phyloP scores from a whole-genome alignment of 2,797 vertebrate species.

The Esox lucius region DNA sequence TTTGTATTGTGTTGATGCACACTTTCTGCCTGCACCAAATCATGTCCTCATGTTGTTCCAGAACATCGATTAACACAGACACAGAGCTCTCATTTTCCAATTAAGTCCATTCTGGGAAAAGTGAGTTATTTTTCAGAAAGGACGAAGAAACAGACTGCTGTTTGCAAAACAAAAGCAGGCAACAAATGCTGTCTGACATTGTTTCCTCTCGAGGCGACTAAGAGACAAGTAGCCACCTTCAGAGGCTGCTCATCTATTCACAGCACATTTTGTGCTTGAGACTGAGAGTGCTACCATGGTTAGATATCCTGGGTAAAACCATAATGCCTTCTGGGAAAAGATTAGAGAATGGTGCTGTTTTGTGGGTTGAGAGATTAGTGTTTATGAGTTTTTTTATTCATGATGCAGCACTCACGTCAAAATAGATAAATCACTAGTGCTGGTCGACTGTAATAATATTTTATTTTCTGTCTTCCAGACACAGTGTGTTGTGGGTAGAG shows the following conservation, averaged over 20 bases:
- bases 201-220: background rate
- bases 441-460: too few species aligned
- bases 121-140: slow-evolving; percentile 11
- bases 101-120: background rate
- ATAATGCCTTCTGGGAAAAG: background rate
- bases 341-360: background rate
- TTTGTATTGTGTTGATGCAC: background rate
- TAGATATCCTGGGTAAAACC: background rate
- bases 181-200: background rate
- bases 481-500: too few species aligned
- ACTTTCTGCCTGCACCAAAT: background rate
- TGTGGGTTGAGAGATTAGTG: too few species aligned
- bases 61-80: background rate
- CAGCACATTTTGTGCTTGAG: too few species aligned
- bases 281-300: background rate
- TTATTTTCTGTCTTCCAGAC: too few species aligned
- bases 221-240: background rate
- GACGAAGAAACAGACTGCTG: background rate
- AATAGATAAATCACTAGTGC: too few species aligned
- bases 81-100: background rate
- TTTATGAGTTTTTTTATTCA: too few species aligned
- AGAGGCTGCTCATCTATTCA: too few species aligned
- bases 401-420: too few species aligned
- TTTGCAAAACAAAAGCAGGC: background rate
- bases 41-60: background rate